Evolutionary conservation across 2,797 vertebrate species (phyloP).

Genomic region (Sebastes kiyomatsui): DNA sequence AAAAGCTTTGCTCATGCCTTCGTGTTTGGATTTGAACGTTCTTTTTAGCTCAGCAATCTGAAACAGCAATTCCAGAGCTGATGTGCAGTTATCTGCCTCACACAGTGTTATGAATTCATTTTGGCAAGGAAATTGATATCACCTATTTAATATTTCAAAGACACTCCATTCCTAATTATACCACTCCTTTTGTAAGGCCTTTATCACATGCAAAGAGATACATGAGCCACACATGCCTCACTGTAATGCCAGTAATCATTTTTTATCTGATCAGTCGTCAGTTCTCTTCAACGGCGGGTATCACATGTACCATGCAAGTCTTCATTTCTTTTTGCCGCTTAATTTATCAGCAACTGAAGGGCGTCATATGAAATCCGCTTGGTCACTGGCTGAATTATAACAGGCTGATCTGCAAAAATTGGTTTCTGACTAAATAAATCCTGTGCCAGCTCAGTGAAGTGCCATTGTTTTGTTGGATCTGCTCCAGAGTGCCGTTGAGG

Average conservation of each 20-base stretch:
- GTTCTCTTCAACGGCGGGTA: slow-evolving; percentile 3
- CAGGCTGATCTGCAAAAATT: slow-evolving; percentile 59
- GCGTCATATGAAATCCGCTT: slow-evolving; percentile 30
- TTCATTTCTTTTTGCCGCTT: slow-evolving; percentile 36
- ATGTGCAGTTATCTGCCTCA: slow-evolving; percentile 30
- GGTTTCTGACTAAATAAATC: slow-evolving; percentile 64
- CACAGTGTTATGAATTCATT: slow-evolving; percentile 30
- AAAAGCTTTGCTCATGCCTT: slow-evolving; percentile 38
- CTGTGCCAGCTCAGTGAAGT: slow-evolving; percentile 50
- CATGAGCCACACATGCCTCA: slow-evolving; percentile 11
- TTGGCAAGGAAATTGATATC: slow-evolving; percentile 28
- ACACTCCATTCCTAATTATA: slow-evolving; percentile 35
- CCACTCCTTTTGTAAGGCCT: slow-evolving; percentile 7
- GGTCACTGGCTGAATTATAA: slow-evolving; percentile 57
- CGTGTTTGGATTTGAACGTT: slow-evolving; percentile 49
- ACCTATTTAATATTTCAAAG: slow-evolving; percentile 48
- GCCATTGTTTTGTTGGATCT: slow-evolving; percentile 62
- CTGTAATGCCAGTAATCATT: slow-evolving; percentile 26
- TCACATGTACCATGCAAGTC: slow-evolving; percentile 31
- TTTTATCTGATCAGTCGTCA: slow-evolving; percentile 35
- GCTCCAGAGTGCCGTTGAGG: slow-evolving; percentile 51
- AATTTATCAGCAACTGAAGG: slow-evolving; percentile 48
- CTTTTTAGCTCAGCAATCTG: slow-evolving; percentile 38
- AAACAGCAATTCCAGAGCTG: slow-evolving; percentile 36
- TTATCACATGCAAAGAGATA: slow-evolving; percentile 33